Conservation (phyloP, 2,113 vertebrate genomes). For the Rhabdornis inornatus region DNA sequence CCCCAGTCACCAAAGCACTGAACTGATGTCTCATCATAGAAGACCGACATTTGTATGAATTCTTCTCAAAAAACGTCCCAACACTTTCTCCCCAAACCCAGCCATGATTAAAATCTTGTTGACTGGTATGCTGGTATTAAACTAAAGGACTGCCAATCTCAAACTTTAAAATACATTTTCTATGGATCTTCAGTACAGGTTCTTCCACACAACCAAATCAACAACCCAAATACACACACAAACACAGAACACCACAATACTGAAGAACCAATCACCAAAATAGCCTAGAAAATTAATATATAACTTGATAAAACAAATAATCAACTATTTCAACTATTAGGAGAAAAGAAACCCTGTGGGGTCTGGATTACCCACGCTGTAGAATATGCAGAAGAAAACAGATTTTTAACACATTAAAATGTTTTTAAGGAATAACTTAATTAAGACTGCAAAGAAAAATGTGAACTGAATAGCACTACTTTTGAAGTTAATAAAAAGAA, state of each 20-base stretch:
- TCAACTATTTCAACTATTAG: neutral
- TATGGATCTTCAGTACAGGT: neutral
- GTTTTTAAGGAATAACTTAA: neutral
- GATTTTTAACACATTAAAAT: neutral
- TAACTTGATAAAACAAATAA: neutral
- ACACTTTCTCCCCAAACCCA: neutral
- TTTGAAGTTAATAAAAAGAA: neutral
- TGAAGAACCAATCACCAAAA: neutral
- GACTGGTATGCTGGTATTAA: neutral
- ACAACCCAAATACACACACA: neutral
- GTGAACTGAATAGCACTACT: neutral
- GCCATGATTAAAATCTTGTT: neutral
- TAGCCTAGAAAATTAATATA: neutral
- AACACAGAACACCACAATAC: neutral
- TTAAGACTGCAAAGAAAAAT: neutral
- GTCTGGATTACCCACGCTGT: neutral
- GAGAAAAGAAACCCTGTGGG: neutral
- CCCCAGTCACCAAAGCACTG: neutral
- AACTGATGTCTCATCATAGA: neutral
- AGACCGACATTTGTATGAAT: neutral
- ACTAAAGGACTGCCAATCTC: neutral
- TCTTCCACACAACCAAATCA: neutral
- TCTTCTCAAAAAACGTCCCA: neutral
- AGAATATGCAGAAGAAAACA: neutral
- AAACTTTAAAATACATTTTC: neutral